Conservation (phyloP, 1,140 invertebrate species). For the Scaptomyza montana region DNA sequence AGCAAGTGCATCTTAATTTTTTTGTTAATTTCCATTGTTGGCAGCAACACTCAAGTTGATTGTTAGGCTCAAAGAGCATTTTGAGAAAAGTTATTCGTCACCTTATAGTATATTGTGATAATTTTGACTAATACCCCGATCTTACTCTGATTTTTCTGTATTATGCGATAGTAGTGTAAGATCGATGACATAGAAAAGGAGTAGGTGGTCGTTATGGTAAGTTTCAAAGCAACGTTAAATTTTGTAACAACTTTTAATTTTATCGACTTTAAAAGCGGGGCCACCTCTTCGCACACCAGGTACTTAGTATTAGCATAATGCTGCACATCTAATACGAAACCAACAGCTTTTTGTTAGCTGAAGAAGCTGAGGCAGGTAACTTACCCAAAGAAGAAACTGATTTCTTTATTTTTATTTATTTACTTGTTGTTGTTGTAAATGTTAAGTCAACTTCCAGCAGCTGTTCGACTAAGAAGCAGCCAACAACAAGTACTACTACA, state of each 20-base stretch:
- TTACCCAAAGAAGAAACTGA: slow-evolving; percentile 4
- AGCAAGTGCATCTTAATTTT: slow-evolving; percentile 7
- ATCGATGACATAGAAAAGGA: too few relatives aligned
- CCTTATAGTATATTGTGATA: too few relatives aligned
- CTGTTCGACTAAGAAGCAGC: slow-evolving; percentile 24
- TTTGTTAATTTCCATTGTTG: background rate
- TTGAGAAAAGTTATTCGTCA: too few relatives aligned
- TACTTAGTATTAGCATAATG: slow-evolving; percentile 5
- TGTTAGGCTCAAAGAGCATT: background rate
- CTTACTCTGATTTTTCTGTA: too few relatives aligned
- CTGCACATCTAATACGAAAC: background rate
- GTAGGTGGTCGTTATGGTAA: too few relatives aligned
- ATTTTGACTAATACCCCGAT: too few relatives aligned
- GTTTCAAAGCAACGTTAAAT: too few relatives aligned
- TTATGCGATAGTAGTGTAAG: too few relatives aligned
- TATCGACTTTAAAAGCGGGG: too few relatives aligned
- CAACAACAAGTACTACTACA: slow-evolving; percentile 17
- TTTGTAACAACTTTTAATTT: too few relatives aligned
- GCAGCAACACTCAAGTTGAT: background rate
- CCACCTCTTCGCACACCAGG: background rate
- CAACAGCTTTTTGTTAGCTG: slow-evolving; percentile 16
- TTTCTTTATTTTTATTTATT: slow-evolving; percentile 13
- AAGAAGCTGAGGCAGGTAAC: background rate
- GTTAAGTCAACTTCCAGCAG: slow-evolving; percentile 36
- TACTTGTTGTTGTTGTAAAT: slow-evolving; percentile 1